Evolutionary conservation across 1,140 invertebrate genomes (phyloP), one percentile per base, ranked within the genome.

Genomic region (Lucilia cuprina): DNA sequence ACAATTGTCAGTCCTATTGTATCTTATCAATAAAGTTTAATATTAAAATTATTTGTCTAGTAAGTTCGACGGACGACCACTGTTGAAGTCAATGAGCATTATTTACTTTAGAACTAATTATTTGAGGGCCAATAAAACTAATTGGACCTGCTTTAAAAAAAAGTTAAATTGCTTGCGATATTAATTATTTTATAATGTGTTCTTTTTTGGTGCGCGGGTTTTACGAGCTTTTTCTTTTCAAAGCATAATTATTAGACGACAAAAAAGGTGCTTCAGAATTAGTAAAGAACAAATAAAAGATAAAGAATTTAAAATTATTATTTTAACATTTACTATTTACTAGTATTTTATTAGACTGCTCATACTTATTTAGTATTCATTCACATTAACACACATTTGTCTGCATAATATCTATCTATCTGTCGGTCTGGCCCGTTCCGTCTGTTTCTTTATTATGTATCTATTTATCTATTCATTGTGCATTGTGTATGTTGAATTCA

Each of bases 101-200:
- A 70, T 70, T 70, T 70, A 70, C 65, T 0, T 21, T 5, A 21
- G 10, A 55, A 55, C n/a, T 70, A 70, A 70, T 70, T 5, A 21
- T 70, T 70, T 70, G 65, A 70, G n/a, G 60, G 60, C n/a, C 65
- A 70, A 70, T 70, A 70, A 70, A 70, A 70, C 9, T 9, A 70
- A 4, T 21, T 70, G n/a, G n/a, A 2, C n/a, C 3, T 21, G 9
- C 65, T 70, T 21, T 21, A 21, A 70, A 21, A 65, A n/a, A n/a
- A 21, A 19, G 5, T 25, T 70, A 1, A 70, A 70, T 70, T 70
- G 19, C 65, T 70, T 10, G 21, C 65, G 21, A 21, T 70, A 21
- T 70, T 25, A 70, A 21, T 70, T 70, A 70, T 21, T 70, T 70
- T 70, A 70, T 70, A 70, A 70, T 70, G 19, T 55, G 50, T 55